Percentiles rank a stretch among this genome's conserved stretches.
phyloP scores from a whole-genome alignment of 2,797 vertebrate genomes.

The Poeciliopsis gracilis region DNA sequence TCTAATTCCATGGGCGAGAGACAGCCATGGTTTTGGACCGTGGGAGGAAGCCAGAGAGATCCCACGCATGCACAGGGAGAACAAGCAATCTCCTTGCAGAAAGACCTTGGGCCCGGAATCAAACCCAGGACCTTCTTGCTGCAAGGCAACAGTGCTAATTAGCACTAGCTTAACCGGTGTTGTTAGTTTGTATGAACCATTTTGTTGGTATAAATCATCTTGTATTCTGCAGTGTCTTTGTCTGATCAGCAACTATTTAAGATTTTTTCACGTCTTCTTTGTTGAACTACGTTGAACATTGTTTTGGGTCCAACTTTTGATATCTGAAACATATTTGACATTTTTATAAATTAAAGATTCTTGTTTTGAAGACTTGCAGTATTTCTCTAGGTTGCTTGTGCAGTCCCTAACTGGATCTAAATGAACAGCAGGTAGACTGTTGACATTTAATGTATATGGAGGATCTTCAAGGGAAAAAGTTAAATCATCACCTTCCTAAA shows the following conservation, averaged over 20 bases:
- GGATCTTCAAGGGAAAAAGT: background rate
- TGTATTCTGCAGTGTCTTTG: background rate
- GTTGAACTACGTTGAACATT: background rate
- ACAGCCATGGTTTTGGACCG: too few species aligned
- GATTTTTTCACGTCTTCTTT: background rate
- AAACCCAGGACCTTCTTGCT: too few species aligned
- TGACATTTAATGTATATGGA: background rate
- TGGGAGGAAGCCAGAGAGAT: too few species aligned
- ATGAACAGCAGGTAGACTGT: background rate
- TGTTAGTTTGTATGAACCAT: background rate
- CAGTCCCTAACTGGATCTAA: too few species aligned
- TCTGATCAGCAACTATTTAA: background rate
- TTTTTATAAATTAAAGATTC: background rate
- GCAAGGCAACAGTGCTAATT: background rate
- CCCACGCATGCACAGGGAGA: too few species aligned
- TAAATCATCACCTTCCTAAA: too few species aligned
- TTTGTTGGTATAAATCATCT: background rate
- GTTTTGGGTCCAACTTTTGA: background rate
- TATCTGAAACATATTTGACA: background rate
- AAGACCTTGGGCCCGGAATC: too few species aligned
- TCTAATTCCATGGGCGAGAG: background rate
- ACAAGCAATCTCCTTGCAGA: too few species aligned
- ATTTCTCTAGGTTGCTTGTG: too few species aligned
- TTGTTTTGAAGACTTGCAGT: too few species aligned
- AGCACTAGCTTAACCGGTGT: too few species aligned